phyloP scores from a whole-genome alignment of 2,888 invertebrate genomes.

The Uloborus plumipes region DNA sequence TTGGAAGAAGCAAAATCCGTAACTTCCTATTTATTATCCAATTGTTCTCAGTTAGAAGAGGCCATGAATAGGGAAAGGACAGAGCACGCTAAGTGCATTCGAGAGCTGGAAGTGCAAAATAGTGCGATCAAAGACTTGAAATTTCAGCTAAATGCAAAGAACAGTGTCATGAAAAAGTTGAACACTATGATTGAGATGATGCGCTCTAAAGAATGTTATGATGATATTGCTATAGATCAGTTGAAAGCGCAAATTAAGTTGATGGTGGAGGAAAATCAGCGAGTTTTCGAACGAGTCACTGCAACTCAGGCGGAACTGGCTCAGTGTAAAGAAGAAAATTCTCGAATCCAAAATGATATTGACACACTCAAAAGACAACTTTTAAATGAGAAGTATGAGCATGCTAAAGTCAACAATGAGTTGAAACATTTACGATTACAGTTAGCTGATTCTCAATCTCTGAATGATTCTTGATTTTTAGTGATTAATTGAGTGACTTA shows the following conservation, averaged over 20 bases:
- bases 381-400: constrained; percentile 38
- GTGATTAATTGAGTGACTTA: too few relatives aligned
- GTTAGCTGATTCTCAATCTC: constrained; percentile 20
- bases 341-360: constrained; percentile 32
- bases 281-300: constrained; percentile 25
- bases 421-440: constrained; percentile 40
- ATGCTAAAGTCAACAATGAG: constrained; percentile 46
- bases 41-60: constrained; percentile 35
- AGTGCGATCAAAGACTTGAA: constrained; percentile 18
- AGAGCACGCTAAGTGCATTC: constrained; percentile 3
- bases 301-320: constrained; percentile 28
- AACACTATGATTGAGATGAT: constrained; percentile 34
- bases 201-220: constrained; percentile 36
- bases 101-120: constrained; percentile 16
- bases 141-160: constrained; percentile 27
- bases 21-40: constrained; percentile 19
- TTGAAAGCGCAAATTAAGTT: constrained; percentile 36
- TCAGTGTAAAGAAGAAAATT: constrained; percentile 42
- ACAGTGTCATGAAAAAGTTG: constrained; percentile 15
- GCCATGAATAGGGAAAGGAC: constrained; percentile 12
- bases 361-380: constrained; percentile 31
- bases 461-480: constrained; percentile 12
- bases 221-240: constrained; percentile 38
- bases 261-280: constrained; percentile 38
- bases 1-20: constrained; percentile 15